Evolutionary conservation across 2,797 vertebrate genomes (phyloP), one percentile per base, ranked within the genome.

Genomic region (Pseudomugil gertrudae): DNA sequence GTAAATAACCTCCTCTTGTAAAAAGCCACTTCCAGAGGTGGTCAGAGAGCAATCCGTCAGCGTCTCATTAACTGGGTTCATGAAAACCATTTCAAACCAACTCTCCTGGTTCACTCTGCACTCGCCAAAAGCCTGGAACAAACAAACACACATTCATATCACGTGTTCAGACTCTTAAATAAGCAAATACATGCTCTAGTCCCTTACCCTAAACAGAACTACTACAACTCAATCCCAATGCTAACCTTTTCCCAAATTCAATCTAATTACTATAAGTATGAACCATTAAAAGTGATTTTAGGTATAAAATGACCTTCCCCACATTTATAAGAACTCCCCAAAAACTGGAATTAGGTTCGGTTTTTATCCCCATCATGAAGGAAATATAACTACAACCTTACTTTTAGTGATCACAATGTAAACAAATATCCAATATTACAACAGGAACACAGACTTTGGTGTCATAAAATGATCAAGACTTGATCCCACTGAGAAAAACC

Each of bases 11-110:
- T 81, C 24, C 0, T 65, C 78, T 29, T 66, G 32, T 19, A 94
- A 40, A 7, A 97, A 80, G 0, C 95, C 95, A 63, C 73, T 88
- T 35, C 95, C 95, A 2, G 86, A 65, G 1, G 95, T 10, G 2
- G 87, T 90, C 53, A 96, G 30, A 4, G 45, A 19, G 67, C 95
- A 95, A 56, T 90, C 50, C 2, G 54, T 77, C 83, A 97, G 66
- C 1, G 73, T 69, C 13, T 78, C 69, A 0, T 71, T 1, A 8
- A 93, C 19, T 1, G 93, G 88, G 79, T 96, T 97, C 40, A 6
- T 59, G 73, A 97, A 90, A 26, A 72, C 7, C 66, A 96, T 62
- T 3, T 83, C 78, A 4, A 47, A 91, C 0, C 0, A 74, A 9
- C 85, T 2, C 4, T 1, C 2, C 0, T 0, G 0, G 27, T 26